Base-by-base conservation (phyloP, 2,888 invertebrate genomes). In the Thecophora atra region DNA sequence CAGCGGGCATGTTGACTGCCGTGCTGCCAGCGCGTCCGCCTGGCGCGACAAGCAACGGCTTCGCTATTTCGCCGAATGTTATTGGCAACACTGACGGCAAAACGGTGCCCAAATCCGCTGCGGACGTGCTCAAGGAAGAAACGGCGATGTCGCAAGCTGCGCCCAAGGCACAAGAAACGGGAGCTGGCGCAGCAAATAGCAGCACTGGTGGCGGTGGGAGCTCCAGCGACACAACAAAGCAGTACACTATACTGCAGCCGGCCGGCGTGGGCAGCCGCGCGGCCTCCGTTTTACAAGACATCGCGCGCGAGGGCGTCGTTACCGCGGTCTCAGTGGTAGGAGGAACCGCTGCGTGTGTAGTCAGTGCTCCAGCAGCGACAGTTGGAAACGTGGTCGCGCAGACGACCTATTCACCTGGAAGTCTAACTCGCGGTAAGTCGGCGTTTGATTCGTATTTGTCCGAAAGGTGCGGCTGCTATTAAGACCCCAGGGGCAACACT, bases 241-340 rank as follows among this genome's bases (percentile, higher is more conserved):
- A 95, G 84, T 95, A 95, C 83, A 95, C 95, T 74, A 94, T 94
- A 78, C 88, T 95, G 76, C 95, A 95, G 86, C 95, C 95, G 1
- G 94, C 94, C 15, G 92, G 92, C 42, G 90, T 91, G 0, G 93
- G 94, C 4, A 94, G 94, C 26, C 90, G 94, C 66, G 94, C 94
- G 0, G 94, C 94, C 64, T 92, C 92, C 52, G 94, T 93, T 26
- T 89, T 94, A 82, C 94, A 94, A 83, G 94, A 95, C 83, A 92
- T 90, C 71, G 89, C 90, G 44, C 87, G 92, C 58, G 92, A 91
- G 79, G 91, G 91, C 60, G 90, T 91, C 60, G 89, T 90, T 47
- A 89, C 89, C 76, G 47, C 47, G 7, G 91, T 91, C 17, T 86
- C 90, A n/a, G 78, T 81, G 47, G 81, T 82, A 13, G 81, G 80